phyloP scores from a whole-genome alignment of 2,113 vertebrate species.

The Coptodon bakossiorum region DNA sequence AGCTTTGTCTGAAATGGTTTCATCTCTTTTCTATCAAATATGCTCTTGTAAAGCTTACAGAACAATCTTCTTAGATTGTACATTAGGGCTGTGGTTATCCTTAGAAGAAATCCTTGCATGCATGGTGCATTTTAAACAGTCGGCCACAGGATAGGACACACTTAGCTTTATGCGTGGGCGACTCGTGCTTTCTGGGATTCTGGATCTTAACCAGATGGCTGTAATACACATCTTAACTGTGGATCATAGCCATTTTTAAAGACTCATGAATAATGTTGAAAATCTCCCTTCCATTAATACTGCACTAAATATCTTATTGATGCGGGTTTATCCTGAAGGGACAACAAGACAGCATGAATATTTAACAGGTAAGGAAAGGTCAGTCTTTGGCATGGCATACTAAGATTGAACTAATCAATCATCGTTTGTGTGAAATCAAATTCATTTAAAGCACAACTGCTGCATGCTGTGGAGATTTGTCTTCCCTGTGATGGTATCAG shows the following conservation, averaged over 20 bases:
- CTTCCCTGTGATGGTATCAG: background rate
- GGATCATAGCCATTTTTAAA: constrained; percentile 29
- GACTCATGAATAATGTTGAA: constrained; percentile 16
- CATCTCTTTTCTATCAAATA: constrained; percentile 43
- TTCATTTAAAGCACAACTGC: background rate
- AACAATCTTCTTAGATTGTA: constrained; percentile 57
- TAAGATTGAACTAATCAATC: constrained; percentile 33
- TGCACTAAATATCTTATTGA: constrained; percentile 19
- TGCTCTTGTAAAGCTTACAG: constrained; percentile 51
- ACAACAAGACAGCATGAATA: constrained; percentile 45
- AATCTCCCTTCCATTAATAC: constrained; percentile 17
- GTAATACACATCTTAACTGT: constrained; percentile 21
- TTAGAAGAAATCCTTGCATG: constrained; percentile 34
- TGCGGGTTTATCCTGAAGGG: constrained; percentile 30
- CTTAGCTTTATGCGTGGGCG: constrained; percentile 24
- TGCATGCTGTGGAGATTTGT: background rate
- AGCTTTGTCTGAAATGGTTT: constrained; percentile 53
- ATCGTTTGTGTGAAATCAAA: constrained; percentile 8
- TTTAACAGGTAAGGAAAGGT: constrained; percentile 45
- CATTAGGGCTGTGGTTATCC: constrained; percentile 52
- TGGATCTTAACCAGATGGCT: constrained; percentile 48
- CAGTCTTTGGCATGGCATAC: background rate
- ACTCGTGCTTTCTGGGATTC: constrained; percentile 20
- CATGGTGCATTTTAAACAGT: constrained; percentile 43
- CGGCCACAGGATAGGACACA: constrained; percentile 5